Evolutionary conservation across 2,888 invertebrate genomes (phyloP).

Genomic region (Drosophila borborema): DNA sequence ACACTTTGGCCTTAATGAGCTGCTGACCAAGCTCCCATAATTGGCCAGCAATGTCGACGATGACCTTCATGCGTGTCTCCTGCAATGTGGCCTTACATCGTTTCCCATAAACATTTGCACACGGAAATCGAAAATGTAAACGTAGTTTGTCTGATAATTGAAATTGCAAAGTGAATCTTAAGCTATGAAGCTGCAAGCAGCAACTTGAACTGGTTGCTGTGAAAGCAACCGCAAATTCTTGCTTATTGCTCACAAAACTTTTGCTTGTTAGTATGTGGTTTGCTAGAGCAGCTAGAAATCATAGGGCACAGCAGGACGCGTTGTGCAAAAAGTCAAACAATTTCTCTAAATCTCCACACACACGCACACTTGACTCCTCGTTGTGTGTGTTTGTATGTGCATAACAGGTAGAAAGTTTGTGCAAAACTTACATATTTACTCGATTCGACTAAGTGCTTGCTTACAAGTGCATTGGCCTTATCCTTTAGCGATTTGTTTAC

Average conservation of each 20-base stretch:
- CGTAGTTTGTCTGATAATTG: slow-evolving; percentile 58
- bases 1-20: slow-evolving; percentile 65
- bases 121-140: slow-evolving; percentile 61
- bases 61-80: slow-evolving; percentile 3
- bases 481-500: slow-evolving; percentile 74
- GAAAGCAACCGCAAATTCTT: slow-evolving; percentile 64
- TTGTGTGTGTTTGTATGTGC: slow-evolving; percentile 1
- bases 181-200: too few species aligned
- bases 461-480: slow-evolving; percentile 70
- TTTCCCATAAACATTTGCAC: slow-evolving; percentile 60
- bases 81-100: slow-evolving; percentile 24
- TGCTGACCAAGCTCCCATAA: slow-evolving; percentile 34
- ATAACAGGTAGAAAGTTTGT: slow-evolving; percentile 56
- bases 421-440: slow-evolving; percentile 73
- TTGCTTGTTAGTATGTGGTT: slow-evolving; percentile 72
- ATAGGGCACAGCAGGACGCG: slow-evolving; percentile 46
- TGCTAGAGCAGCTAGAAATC: slow-evolving; percentile 61
- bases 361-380: slow-evolving; percentile 10
- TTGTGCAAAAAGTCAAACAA: slow-evolving; percentile 54
- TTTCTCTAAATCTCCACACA: slow-evolving; percentile 62
- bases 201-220: slow-evolving; percentile 21
- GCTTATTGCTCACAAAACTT: slow-evolving; percentile 66
- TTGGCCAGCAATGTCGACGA: slow-evolving; percentile 40
- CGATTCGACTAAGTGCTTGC: slow-evolving; percentile 76
- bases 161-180: slow-evolving; percentile 54